phyloP scores from a whole-genome alignment of 2,888 invertebrate genomes.

The Idaea straminata region DNA sequence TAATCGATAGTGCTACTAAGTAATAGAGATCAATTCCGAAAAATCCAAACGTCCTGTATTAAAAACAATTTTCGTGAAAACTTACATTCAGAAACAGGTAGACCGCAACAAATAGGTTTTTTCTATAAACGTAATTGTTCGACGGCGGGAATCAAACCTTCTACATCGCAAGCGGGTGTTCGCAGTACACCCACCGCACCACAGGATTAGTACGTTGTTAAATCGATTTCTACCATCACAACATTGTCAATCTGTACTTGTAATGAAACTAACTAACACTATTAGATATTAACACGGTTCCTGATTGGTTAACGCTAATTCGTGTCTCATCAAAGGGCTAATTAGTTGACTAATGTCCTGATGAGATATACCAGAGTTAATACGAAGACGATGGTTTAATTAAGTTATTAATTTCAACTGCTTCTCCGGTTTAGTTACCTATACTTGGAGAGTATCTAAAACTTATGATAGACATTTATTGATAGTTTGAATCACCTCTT shows the following conservation, averaged over 20 bases:
- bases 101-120: not conserved
- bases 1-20: no score
- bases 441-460: not conserved
- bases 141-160: not conserved
- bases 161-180: no score
- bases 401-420: conserved; percentile 13
- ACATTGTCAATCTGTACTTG: not conserved
- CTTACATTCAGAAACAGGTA: no score
- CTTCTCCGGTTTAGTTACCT: not conserved
- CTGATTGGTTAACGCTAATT: conserved; percentile 12
- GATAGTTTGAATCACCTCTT: no score
- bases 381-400: conserved; percentile 23
- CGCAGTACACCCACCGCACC: no score
- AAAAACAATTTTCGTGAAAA: no score
- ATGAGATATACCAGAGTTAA: conserved; percentile 26
- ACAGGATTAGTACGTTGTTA: not conserved
- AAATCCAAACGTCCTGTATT: no score
- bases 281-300: not conserved
- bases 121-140: not conserved
- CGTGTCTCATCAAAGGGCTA: conserved; percentile 22
- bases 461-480: no score
- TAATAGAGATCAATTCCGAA: no score
- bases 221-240: not conserved
- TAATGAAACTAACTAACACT: not conserved
- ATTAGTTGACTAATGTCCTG: conserved; percentile 26